Base-by-base conservation (phyloP, 2,888 invertebrate genomes). In the Meiosimyza decipiens region DNA sequence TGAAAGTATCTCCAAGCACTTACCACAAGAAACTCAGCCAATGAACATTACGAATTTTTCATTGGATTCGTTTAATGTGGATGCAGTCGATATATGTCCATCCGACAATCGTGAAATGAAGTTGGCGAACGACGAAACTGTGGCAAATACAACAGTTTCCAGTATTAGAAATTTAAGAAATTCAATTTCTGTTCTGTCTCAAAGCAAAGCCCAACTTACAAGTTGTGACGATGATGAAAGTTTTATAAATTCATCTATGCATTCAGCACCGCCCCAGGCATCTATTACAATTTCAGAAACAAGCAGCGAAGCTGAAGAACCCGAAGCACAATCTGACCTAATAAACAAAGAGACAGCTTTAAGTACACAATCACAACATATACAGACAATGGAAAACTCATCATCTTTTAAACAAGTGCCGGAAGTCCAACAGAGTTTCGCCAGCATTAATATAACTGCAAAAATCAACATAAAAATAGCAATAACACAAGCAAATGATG, bases 381-480 rank as follows among this genome's bases (percentile, higher is more conserved):
- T 7, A 40, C 13, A 28, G 62, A 12, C 59, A 69, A 40, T 12
- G 9, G 11, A 28, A 28, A 13, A 13, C 13, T 12, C 33, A 18
- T 51, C 64, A 51, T 6, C 6, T 5, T 18, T 7, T 13, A 12
- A 13, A 13, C 22, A 64, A 13, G 16, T n/a, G 11, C 67, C 80
- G 0, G 71, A 81, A 66, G 78, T 83, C 33, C 81, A 82, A 79
- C 82, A 86, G 71, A 79, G 75, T 75, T 74, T 77, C 67, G 75
- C 73, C 1, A 84, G 77, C 47, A 83, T 84, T 12, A 87, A 85
- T 76, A 86, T 87, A 55, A 85, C 87, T 0, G 86, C 87, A 1
- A 87, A 83, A 75, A 84, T 87, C 15, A 84, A 86, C 74, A 83
- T 87, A 54, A 82, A 84, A 33, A 82, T 87, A 71, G 81, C 85